phyloP scores from a whole-genome alignment of 2,797 vertebrate genomes.

The Danio jaintianensis region DNA sequence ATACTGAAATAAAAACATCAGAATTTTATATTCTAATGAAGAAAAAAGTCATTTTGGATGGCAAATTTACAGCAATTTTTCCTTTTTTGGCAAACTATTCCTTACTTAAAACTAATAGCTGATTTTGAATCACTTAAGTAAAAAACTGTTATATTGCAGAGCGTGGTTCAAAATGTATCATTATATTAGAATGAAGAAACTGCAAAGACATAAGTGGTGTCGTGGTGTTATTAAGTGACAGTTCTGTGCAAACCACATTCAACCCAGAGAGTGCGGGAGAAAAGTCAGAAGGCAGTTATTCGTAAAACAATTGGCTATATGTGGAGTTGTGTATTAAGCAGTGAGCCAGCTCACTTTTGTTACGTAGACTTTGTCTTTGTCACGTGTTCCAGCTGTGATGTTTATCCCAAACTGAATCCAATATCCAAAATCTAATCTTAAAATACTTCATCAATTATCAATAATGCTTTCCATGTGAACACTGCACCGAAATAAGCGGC shows the following conservation, averaged over 20 bases:
- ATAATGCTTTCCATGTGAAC: slow-evolving; percentile 9
- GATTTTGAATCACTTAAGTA: slow-evolving; percentile 12
- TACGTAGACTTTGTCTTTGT: slow-evolving; percentile 24
- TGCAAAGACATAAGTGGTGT: background rate
- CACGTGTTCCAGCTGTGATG: background rate
- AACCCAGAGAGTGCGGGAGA: background rate
- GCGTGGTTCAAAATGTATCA: background rate
- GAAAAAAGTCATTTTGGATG: no score
- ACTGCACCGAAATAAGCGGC: background rate
- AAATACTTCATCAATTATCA: background rate
- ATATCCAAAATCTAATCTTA: background rate
- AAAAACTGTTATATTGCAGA: background rate
- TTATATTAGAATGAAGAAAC: background rate
- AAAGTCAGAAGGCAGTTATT: slow-evolving; percentile 10
- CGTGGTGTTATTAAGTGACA: background rate
- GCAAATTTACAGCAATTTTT: no score
- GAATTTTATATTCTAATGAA: no score
- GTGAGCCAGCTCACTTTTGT: slow-evolving; percentile 58
- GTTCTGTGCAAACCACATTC: slow-evolving; percentile 2
- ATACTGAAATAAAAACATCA: no score
- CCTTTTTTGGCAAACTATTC: no score
- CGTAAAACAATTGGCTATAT: slow-evolving; percentile 7
- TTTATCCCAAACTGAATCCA: background rate
- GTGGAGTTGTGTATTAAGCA: slow-evolving; percentile 17
- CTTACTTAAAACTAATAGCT: background rate